A percentile compares a stretch with the other conserved stretches of the same genome.
phyloP scores from a whole-genome alignment of 2,113 vertebrate genomes.

The Lontra canadensis region DNA sequence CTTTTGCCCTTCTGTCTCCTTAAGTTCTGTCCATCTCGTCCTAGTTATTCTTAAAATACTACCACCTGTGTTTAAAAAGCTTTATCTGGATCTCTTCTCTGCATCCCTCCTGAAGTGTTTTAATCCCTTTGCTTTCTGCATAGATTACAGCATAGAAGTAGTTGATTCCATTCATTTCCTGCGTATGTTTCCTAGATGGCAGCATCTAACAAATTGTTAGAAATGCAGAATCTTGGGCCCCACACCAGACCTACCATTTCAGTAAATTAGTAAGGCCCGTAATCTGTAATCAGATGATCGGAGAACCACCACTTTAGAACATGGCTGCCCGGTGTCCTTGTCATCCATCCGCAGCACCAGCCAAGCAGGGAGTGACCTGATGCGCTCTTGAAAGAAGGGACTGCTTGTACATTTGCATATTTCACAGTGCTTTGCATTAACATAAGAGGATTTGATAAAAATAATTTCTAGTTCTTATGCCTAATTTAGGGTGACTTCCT shows the following conservation, averaged over 20 bases:
- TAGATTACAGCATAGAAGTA: neutral
- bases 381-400: neutral
- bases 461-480: neutral
- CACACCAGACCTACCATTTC: neutral
- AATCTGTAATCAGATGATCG: neutral
- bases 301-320: neutral
- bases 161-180: neutral
- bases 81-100: neutral
- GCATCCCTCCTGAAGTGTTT: neutral
- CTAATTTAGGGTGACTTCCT: neutral
- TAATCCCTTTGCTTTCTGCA: neutral
- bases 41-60: neutral
- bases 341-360: too few species aligned
- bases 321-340: neutral
- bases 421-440: neutral
- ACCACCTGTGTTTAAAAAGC: neutral
- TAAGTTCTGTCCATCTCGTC: neutral
- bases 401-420: neutral
- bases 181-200: neutral
- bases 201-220: neutral
- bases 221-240: neutral
- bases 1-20: neutral
- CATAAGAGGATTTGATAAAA: neutral
- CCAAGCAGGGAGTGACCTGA: neutral
- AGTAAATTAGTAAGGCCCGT: neutral